Percentiles rank a stretch among this genome's conserved stretches.
Evolutionary conservation across 2,113 vertebrate species (phyloP).

Genomic region (Megaceryle torquata): DNA sequence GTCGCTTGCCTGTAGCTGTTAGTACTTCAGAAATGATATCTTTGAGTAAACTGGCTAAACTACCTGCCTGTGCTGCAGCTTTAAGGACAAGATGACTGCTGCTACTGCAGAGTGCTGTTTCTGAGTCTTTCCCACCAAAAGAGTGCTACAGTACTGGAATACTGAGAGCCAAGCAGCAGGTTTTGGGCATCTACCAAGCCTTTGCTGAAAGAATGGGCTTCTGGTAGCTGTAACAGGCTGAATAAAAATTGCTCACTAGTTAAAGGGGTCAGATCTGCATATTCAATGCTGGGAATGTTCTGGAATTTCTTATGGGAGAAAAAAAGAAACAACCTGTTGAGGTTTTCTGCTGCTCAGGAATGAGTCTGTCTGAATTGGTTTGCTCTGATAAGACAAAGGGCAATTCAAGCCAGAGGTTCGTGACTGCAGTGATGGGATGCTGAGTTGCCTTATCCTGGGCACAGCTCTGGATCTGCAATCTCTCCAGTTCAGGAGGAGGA

Average conservation of each 20-base stretch:
- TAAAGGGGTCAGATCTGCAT: neutral
- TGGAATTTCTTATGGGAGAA: neutral
- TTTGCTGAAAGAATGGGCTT: constrained; percentile 26
- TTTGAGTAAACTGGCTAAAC: neutral
- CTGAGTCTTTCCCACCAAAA: neutral
- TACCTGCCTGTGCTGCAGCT: neutral
- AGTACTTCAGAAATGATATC: neutral
- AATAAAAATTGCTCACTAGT: neutral
- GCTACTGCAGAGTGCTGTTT: neutral
- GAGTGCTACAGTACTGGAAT: neutral
- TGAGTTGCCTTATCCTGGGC: neutral
- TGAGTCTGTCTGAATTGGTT: neutral
- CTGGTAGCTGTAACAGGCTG: neutral
- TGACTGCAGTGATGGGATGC: neutral
- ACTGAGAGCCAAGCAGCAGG: neutral
- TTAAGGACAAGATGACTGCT: neutral
- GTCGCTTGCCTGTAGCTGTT: neutral
- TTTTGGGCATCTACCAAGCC: constrained; percentile 1
- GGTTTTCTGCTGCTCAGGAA: neutral
- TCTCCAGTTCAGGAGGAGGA: neutral
- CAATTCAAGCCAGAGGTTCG: neutral
- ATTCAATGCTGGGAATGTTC: constrained; percentile 10
- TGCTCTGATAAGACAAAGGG: neutral
- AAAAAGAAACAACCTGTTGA: neutral
- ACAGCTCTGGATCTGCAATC: neutral